These are phyloP conservation scores for Zelostemma sp. DNA, from an alignment of 1,140 invertebrate species.

Conservation along the genomic window DNA sequence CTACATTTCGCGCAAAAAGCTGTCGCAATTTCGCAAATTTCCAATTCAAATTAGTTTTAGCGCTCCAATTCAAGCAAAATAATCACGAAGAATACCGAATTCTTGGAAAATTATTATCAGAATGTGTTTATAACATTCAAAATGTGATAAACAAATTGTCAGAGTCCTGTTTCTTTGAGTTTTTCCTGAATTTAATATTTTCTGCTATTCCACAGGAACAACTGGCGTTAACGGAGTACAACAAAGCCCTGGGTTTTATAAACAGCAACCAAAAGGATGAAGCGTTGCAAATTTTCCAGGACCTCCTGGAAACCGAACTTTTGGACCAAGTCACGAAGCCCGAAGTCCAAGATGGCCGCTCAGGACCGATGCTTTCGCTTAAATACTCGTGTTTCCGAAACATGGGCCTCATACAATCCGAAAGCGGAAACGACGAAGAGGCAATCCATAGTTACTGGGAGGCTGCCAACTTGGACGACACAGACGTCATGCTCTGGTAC, in stretches of 20 bases:
- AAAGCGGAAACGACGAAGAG: constrained; percentile 69
- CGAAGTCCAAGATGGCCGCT: constrained; percentile 60
- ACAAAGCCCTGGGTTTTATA: constrained; percentile 75
- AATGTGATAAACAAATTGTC: too few relatives aligned
- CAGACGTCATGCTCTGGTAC: constrained; percentile 88
- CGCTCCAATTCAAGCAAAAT: too few relatives aligned
- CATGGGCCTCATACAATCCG: constrained; percentile 74
- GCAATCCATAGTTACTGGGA: constrained; percentile 75
- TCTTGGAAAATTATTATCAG: too few relatives aligned
- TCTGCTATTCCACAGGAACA: constrained; percentile 72
- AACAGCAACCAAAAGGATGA: constrained; percentile 73
- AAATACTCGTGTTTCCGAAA: constrained; percentile 83
- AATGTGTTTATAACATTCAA: too few relatives aligned
- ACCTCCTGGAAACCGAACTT: constrained; percentile 76
- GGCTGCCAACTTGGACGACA: constrained; percentile 84
- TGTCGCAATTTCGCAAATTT: too few relatives aligned
- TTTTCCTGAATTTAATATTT: constrained; percentile 14
- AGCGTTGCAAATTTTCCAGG: constrained; percentile 74
- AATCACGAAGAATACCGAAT: too few relatives aligned
- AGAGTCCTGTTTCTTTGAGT: too few relatives aligned
- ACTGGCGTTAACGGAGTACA: constrained; percentile 78
- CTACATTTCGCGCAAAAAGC: too few relatives aligned
- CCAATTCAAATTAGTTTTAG: too few relatives aligned
- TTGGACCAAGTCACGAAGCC: constrained; percentile 74
- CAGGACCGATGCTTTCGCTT: constrained; percentile 73